phyloP scores from a whole-genome alignment of 35 echinoderm and acorn worm genomes.

The Apostichopus japonicus region DNA sequence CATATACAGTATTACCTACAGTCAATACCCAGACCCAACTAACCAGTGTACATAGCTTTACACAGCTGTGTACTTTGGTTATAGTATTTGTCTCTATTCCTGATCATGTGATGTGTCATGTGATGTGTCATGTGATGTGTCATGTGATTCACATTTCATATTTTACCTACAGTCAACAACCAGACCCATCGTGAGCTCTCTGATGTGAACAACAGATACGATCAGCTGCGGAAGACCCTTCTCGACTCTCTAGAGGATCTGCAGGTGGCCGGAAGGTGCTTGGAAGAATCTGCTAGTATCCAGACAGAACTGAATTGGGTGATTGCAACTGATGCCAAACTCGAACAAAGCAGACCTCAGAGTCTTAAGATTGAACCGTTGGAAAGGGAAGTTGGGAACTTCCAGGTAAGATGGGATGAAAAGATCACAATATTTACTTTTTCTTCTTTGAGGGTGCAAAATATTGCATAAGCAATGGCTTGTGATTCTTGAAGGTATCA shows the following conservation, averaged over 20 bases:
- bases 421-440: neutral
- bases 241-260: conserved; percentile 74
- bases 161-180: conserved; percentile 53
- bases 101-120: no score
- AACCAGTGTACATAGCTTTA: no score
- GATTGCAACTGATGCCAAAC: conserved; percentile 63
- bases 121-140: neutral
- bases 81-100: no score
- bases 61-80: no score
- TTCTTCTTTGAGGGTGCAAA: no score
- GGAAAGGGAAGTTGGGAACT: conserved; percentile 68
- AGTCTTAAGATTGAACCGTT: conserved; percentile 76
- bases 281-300: conserved; percentile 77
- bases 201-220: conserved; percentile 84
- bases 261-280: conserved; percentile 72
- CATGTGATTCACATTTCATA: neutral
- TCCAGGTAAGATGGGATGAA: conserved; percentile 70
- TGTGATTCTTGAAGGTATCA: no score
- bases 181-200: conserved; percentile 70
- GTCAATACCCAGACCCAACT: conserved; percentile 65
- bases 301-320: conserved; percentile 77
- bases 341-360: conserved; percentile 68
- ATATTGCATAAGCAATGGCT: no score
- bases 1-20: conserved; percentile 21
- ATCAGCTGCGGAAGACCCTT: conserved; percentile 72